Percentiles rank a stretch among this genome's conserved stretches.
phyloP scores from a whole-genome alignment of 2,888 invertebrate species.

The Melinopterus prodromus region DNA sequence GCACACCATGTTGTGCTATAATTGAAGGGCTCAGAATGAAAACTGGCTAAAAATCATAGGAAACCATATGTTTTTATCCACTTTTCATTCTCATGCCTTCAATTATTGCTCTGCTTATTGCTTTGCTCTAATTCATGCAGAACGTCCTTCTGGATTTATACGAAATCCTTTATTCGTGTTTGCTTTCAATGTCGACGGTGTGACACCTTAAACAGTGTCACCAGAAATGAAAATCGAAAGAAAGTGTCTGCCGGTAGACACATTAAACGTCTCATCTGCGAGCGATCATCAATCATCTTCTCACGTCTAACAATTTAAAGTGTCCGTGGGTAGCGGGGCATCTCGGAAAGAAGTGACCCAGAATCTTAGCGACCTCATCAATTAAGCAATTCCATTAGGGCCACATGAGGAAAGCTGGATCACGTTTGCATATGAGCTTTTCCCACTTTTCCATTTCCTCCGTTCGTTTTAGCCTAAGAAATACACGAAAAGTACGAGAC shows the following conservation, averaged over 20 bases:
- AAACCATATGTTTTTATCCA: too few relatives aligned
- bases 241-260: background rate
- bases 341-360: conserved; percentile 4
- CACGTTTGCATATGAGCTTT: background rate
- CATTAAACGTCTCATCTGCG: conserved; percentile 4
- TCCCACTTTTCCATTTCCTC: background rate
- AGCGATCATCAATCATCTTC: conserved; percentile 4
- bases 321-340: background rate
- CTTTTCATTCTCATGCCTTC: too few relatives aligned
- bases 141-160: background rate
- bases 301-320: conserved; percentile 4
- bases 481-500: background rate
- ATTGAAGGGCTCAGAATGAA: too few relatives aligned
- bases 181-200: background rate
- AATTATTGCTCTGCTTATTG: too few relatives aligned
- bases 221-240: background rate
- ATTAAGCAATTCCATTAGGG: background rate
- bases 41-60: too few relatives aligned
- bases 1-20: too few relatives aligned
- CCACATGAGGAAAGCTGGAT: background rate
- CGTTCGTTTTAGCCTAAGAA: background rate
- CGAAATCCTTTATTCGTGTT: background rate
- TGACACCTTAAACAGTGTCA: background rate
- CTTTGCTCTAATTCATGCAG: background rate
- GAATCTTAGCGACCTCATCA: background rate